Conservation (phyloP, 1,140 invertebrate genomes). For the Pseudomyrmex dendroicus region DNA sequence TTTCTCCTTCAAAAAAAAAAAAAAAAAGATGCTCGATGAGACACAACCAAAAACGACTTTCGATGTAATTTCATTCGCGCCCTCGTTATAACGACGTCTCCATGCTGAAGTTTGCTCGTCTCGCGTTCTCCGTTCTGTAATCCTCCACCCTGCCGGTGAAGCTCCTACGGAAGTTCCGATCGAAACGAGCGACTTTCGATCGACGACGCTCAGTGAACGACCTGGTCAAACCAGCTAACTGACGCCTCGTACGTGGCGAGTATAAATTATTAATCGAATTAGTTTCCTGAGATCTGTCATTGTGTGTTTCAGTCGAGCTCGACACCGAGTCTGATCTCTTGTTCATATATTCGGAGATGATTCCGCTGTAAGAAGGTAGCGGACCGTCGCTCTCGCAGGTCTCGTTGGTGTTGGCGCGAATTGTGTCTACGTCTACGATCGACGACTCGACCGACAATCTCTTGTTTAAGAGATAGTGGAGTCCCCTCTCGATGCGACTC, state of each 20-base stretch:
- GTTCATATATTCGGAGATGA: neutral
- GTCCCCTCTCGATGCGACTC: slow-evolving; percentile 3
- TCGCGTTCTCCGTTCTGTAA: slow-evolving; percentile 64
- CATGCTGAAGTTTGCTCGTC: slow-evolving; percentile 80
- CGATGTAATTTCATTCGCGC: neutral
- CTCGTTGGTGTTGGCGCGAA: neutral
- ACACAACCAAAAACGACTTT: neutral
- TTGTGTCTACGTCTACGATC: neutral
- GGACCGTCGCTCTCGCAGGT: slow-evolving; percentile 30
- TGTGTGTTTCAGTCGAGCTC: neutral
- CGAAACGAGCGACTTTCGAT: slow-evolving; percentile 64
- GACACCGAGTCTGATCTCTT: slow-evolving; percentile 2
- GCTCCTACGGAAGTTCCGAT: slow-evolving; percentile 73
- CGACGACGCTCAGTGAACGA: slow-evolving; percentile 79
- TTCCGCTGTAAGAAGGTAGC: slow-evolving; percentile 69
- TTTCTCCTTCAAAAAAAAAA: too few relatives aligned
- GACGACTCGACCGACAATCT: neutral
- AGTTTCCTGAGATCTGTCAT: neutral
- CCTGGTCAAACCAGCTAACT: slow-evolving; percentile 69
- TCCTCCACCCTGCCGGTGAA: slow-evolving; percentile 75
- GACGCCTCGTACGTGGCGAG: neutral
- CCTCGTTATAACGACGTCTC: slow-evolving; percentile 81
- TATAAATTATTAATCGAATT: neutral
- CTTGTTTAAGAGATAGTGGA: neutral
- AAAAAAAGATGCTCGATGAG: neutral